A percentile compares a stretch with the other conserved stretches of the same genome.
Evolutionary conservation across 2,797 vertebrate species (phyloP).

Genomic region (Brotula barbata): DNA sequence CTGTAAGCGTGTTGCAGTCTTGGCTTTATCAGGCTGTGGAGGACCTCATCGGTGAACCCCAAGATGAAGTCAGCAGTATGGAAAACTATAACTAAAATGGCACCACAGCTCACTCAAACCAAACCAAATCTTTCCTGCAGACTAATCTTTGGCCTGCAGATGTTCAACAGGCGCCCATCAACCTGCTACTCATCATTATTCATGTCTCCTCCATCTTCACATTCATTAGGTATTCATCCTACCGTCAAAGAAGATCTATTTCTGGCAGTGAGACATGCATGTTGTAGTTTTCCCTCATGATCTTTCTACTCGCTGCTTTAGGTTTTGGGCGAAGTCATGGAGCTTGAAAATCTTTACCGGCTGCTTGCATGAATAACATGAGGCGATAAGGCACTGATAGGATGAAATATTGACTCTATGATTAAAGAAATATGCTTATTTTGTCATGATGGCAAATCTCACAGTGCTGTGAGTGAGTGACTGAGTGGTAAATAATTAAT

Average conservation of each 20-base stretch:
- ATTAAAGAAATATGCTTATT: not conserved
- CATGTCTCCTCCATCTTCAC: constrained; percentile 64
- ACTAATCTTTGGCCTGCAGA: constrained; percentile 57
- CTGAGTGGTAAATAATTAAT: constrained; percentile 14
- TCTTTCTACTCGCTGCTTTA: constrained; percentile 40
- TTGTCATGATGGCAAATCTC: constrained; percentile 1
- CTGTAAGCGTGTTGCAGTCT: too few relatives aligned
- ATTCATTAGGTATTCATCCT: constrained; percentile 73
- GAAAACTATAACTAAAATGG: not conserved
- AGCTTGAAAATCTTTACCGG: constrained; percentile 43
- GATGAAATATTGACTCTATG: not conserved
- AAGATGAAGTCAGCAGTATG: too few relatives aligned
- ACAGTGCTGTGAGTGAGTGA: constrained; percentile 2
- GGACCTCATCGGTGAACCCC: too few relatives aligned
- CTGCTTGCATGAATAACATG: not conserved
- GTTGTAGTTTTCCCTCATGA: constrained; percentile 63
- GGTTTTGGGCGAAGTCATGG: constrained; percentile 61
- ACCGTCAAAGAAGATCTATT: constrained; percentile 71
- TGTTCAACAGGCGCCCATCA: constrained; percentile 69
- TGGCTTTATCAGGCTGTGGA: not conserved
- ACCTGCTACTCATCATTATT: constrained; percentile 66
- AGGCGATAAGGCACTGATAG: not conserved
- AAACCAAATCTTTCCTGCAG: constrained; percentile 14
- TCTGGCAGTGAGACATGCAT: constrained; percentile 58
- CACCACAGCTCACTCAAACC: constrained; percentile 15